Evolutionary conservation across 1,140 invertebrate species (phyloP), one percentile per base, ranked within the genome.

Genomic region (Trichonephila clavata): DNA sequence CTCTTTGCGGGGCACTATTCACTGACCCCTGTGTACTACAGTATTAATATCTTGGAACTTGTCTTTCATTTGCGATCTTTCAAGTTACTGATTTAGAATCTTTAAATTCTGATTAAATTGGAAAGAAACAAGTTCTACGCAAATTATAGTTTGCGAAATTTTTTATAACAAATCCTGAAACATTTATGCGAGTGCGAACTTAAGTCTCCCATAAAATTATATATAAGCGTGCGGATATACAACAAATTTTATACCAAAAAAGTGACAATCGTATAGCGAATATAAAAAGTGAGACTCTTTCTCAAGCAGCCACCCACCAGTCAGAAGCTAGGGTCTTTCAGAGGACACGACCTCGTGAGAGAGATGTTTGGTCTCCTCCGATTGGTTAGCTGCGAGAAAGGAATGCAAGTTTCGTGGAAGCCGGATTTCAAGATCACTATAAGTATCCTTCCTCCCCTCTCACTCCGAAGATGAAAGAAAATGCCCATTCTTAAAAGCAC

Each of bases 261-360:
- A 50, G 50, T 50, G 10, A 50, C 27, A 7, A 43, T 43, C 27
- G 77, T 13, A 81, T 10, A 50, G 10, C 7, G 24, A 43, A 80
- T 80, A 39, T 24, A 80, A 39, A 80, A 80, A 81, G 18, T 14
- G 32, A 81, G 32, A 81, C 6, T 13, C 18, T 60, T 50, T 50
- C 50, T 7, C 50, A 50, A 50, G 50, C 50, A 39, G 27, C 88
- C 88, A 80, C 88, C 88, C 88, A 88, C 86, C 86, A 63, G 50
- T 50, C 10, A 88, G 86, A 86, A 61, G 59, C 27, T 18, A 88
- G 86, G 86, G 63, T 88, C 86, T 88, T 32, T 10, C 18, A 80
- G 61, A 80, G 88, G 88, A 90, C 88, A 90, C 88, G 88, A 90
- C 88, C 88, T 68, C 88, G 68, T 43, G 61, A 59, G 71, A 80